Evolutionary conservation across 2,113 vertebrate genomes (phyloP).

Genomic region (Haemorhous mexicanus): DNA sequence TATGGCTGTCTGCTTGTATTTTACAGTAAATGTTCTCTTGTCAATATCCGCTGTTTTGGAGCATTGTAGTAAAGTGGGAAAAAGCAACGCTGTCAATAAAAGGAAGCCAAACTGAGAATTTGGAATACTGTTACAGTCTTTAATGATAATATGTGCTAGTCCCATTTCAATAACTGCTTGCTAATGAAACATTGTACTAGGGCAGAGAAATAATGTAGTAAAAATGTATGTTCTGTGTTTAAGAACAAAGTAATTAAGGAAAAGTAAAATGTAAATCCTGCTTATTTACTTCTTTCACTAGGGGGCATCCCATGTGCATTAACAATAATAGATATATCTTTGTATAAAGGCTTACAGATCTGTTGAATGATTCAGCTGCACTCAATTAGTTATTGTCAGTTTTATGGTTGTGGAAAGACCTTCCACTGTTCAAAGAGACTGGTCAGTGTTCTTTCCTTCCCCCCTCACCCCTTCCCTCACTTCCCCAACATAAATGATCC

Average conservation of each 20-base stretch:
- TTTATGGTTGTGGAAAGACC: neutral
- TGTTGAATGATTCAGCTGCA: neutral
- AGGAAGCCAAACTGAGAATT: neutral
- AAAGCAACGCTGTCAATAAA: neutral
- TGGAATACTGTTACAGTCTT: neutral
- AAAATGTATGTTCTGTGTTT: neutral
- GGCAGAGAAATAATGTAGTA: neutral
- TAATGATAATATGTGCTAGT: neutral
- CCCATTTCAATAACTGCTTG: neutral
- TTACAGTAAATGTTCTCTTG: neutral
- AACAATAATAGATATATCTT: neutral
- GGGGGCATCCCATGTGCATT: slow-evolving; percentile 57
- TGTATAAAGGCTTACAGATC: neutral
- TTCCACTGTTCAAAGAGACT: neutral
- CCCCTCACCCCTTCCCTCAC: neutral
- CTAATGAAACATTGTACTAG: neutral
- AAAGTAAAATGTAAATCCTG: neutral
- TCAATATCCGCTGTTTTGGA: neutral
- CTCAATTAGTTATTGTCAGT: neutral
- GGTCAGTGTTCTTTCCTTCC: neutral
- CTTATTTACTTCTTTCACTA: slow-evolving; percentile 52
- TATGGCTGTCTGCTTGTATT: neutral
- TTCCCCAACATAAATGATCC: neutral
- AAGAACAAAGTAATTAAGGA: neutral
- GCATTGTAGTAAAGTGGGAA: neutral